phyloP scores from a whole-genome alignment of 2,797 vertebrate species.

The Halcyon badia region DNA sequence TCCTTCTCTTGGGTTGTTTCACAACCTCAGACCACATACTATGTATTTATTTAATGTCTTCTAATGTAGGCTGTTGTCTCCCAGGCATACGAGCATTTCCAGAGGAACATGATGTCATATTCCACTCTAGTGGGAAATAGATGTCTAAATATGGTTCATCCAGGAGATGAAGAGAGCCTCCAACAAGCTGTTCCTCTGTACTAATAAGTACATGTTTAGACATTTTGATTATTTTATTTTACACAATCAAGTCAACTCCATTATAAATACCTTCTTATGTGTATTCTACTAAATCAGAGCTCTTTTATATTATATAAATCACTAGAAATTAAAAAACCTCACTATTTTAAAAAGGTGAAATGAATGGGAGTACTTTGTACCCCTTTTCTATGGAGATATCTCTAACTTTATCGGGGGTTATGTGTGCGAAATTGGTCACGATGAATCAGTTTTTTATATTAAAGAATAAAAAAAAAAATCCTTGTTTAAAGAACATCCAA shows the following conservation, averaged over 20 bases:
- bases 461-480: background rate
- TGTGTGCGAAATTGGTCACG: background rate
- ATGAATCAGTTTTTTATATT: background rate
- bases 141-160: background rate
- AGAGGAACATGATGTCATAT: background rate
- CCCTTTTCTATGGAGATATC: background rate
- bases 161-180: background rate
- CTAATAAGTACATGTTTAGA: background rate
- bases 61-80: background rate
- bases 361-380: background rate
- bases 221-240: background rate
- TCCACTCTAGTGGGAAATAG: background rate
- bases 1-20: background rate
- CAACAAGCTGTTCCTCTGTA: background rate
- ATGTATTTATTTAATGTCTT: background rate
- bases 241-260: background rate
- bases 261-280: background rate
- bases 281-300: background rate
- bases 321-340: background rate
- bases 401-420: background rate
- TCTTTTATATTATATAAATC: background rate
- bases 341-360: background rate
- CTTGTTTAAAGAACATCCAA: background rate
- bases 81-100: background rate
- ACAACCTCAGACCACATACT: background rate